Percentiles rank a stretch among this genome's conserved stretches.
Conservation (phyloP, 30 jellyfish, hydroid and myxozoan species). For the Nemopilema nomurai region DNA sequence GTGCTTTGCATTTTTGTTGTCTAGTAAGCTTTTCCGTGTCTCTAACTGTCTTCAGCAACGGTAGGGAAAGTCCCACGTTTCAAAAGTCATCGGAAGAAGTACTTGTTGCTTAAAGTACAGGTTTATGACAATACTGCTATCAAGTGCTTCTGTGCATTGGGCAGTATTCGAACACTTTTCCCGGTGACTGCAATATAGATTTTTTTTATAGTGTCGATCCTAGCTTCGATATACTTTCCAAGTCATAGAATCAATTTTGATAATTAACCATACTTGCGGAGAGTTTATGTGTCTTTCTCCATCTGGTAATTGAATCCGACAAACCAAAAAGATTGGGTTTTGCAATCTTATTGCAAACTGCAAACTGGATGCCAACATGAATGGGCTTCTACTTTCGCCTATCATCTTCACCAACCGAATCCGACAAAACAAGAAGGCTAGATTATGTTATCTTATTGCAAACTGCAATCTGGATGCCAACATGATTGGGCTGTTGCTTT, state of each 20-base stretch:
- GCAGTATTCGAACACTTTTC: slow-evolving; percentile 17
- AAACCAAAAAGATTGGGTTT: too few relatives aligned
- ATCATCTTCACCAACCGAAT: too few relatives aligned
- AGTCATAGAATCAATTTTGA: background rate
- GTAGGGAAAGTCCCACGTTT: slow-evolving; percentile 1
- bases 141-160: slow-evolving; percentile 15
- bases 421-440: too few relatives aligned
- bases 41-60: slow-evolving; percentile 8
- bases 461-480: too few relatives aligned
- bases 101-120: background rate
- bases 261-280: background rate
- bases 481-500: too few relatives aligned
- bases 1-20: background rate
- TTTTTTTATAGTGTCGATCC: background rate
- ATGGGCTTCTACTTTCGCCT: too few relatives aligned
- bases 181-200: background rate
- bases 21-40: background rate
- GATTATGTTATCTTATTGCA: too few relatives aligned
- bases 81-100: background rate
- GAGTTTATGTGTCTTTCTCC: background rate
- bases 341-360: too few relatives aligned
- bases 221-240: background rate
- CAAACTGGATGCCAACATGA: too few relatives aligned
- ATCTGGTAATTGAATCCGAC: too few relatives aligned
- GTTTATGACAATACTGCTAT: slow-evolving; percentile 22